Evolutionary conservation across 2,797 vertebrate genomes (phyloP).

Genomic region (Pterois miles): DNA sequence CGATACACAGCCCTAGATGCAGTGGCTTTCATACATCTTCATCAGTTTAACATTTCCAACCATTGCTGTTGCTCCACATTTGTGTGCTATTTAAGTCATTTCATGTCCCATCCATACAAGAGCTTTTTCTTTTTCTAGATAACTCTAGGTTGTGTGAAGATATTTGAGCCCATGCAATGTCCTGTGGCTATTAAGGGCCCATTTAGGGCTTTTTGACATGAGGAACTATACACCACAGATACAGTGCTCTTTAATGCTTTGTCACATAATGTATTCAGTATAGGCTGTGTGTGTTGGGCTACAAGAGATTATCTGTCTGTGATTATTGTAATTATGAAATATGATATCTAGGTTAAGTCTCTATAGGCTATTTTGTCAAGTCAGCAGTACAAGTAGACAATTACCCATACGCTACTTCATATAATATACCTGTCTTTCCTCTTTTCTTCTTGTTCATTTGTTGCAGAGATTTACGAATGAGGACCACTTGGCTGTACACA

Average conservation of each 20-base stretch:
- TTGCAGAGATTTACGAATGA: conserved; percentile 96
- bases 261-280: conserved; percentile 27
- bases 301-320: conserved; percentile 37
- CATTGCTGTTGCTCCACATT: background rate
- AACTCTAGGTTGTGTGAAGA: conserved; percentile 25
- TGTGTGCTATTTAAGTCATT: background rate
- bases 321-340: conserved; percentile 53
- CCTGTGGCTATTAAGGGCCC: conserved; percentile 42
- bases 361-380: conserved; percentile 35
- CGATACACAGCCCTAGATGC: background rate
- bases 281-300: conserved; percentile 25
- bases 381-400: conserved; percentile 43
- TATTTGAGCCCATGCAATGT: conserved; percentile 46
- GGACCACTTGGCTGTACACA: conserved; percentile 99
- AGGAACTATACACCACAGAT: conserved; percentile 51
- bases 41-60: background rate
- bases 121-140: background rate
- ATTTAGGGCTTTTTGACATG: conserved; percentile 21
- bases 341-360: conserved; percentile 54
- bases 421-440: conserved; percentile 20
- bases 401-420: conserved; percentile 40
- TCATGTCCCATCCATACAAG: background rate
- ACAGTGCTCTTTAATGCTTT: conserved; percentile 40
- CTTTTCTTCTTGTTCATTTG: conserved; percentile 41
- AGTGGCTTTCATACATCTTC: background rate